A percentile compares a stretch with the other conserved stretches of the same genome.
These are phyloP conservation scores for Temnothorax curvispinosus DNA, from an alignment of 1,140 invertebrate genomes.

Conservation along the genomic window DNA sequence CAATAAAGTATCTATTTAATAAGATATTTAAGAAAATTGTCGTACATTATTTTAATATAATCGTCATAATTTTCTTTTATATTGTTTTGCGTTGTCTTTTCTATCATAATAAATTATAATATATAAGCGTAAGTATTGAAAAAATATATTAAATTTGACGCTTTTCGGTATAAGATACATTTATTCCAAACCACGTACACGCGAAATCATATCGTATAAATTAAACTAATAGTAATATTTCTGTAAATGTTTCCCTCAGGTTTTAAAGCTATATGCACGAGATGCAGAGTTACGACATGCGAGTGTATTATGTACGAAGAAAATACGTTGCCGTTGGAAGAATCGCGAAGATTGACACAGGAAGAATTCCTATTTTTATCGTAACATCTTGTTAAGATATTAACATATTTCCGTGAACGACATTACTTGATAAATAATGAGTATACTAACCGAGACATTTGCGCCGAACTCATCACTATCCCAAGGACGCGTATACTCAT, in stretches of 20 bases:
- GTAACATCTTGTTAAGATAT: slow-evolving; percentile 16
- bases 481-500: slow-evolving; percentile 51
- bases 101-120: not conserved
- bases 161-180: not conserved
- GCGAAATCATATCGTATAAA: not conserved
- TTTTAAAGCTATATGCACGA: not conserved
- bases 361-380: slow-evolving; percentile 2
- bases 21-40: not conserved
- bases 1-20: not conserved
- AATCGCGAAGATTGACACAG: not conserved
- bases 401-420: slow-evolving; percentile 37
- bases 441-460: slow-evolving; percentile 50
- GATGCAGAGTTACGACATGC: not conserved
- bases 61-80: not conserved
- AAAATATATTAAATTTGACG: not conserved
- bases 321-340: not conserved
- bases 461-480: slow-evolving; percentile 61
- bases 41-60: not conserved
- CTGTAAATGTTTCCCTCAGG: not conserved
- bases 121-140: not conserved
- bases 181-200: not conserved
- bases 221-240: not conserved
- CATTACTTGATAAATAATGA: slow-evolving; percentile 37
- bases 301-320: not conserved
- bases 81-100: not conserved